Evolutionary conservation across 2,797 vertebrate species (phyloP), one percentile per base, ranked within the genome.

Genomic region (Eospalax fontanierii): DNA sequence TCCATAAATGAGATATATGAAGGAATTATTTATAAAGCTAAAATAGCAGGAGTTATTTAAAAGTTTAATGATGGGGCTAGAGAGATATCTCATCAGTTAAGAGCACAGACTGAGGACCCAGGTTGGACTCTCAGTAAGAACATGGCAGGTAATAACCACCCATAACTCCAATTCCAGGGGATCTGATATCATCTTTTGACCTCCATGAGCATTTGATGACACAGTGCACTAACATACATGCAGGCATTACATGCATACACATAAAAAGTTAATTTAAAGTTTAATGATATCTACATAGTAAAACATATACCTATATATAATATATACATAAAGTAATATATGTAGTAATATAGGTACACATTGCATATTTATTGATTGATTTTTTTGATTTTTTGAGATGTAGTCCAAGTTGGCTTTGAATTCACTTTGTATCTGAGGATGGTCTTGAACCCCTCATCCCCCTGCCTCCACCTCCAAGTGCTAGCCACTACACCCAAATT

Each of bases 21-120:
- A 87, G 38, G 26, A 66, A 94, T 88, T 93, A 84, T 81, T 95
- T 89, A 89, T 80, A 87, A 87, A 89, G 43, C 87, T 61, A 83
- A 95, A 93, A 80, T 81, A 87, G 78, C 78, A 86, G 46, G 79
- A 92, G 79, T 28, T 40, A 91, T 63, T 95, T 96, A 91, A 92
- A 83, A 73, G 4, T 75, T 83, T 54, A 78, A 30, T 26, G 63
- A 76, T 80, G 46, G 46, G 46, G 46, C 46, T 50, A 11, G 46
- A 50, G 46, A 50, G 46, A 50, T 50, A 11, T 6, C 46, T 11
- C 11, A 50, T 6, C 46, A 50, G 46, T 50, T 50, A 50, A 50
- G 46, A 50, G 46, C 46, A 50, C 46, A 6, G 11, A 50, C 46
- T 50, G 46, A 50, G 46, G 46, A 50, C 46, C 46, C 46, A 11